A percentile compares a stretch with the other conserved stretches of the same genome.
Evolutionary conservation across 1,140 invertebrate genomes (phyloP).

Genomic region (Tetranychus urticae): DNA sequence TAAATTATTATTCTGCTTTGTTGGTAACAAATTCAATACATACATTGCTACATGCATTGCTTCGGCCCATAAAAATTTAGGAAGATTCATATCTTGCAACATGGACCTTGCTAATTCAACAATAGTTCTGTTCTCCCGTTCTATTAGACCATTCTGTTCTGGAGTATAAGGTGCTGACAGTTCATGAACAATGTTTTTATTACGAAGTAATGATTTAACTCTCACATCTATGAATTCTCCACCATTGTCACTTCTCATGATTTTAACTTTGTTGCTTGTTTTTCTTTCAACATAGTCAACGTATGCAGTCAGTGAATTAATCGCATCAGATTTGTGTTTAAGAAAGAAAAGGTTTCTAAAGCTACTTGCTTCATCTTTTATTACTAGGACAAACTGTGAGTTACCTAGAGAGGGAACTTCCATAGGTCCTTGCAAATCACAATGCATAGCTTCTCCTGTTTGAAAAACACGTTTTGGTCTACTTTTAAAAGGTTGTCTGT

Average conservation of each 20-base stretch:
- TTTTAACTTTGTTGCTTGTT: too few relatives aligned
- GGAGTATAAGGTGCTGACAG: conserved; percentile 8
- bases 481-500: conserved; percentile 3
- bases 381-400: too few relatives aligned
- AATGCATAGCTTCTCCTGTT: too few relatives aligned
- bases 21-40: conserved; percentile 1
- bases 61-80: background rate
- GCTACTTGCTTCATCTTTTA: too few relatives aligned
- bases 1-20: background rate
- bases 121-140: conserved; percentile 1
- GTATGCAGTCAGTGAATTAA: too few relatives aligned
- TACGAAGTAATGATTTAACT: background rate
- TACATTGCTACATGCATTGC: background rate
- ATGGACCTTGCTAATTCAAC: background rate
- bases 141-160: conserved; percentile 5
- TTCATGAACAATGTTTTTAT: conserved; percentile 3
- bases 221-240: conserved; percentile 4
- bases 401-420: too few relatives aligned
- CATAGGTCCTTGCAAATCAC: too few relatives aligned
- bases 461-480: background rate
- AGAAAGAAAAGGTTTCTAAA: too few relatives aligned
- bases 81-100: background rate
- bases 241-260: conserved; percentile 6
- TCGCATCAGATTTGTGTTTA: too few relatives aligned
- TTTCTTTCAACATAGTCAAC: too few relatives aligned